phyloP scores from a whole-genome alignment of 1,140 invertebrate species.

The Dufourea novaeangliae region DNA sequence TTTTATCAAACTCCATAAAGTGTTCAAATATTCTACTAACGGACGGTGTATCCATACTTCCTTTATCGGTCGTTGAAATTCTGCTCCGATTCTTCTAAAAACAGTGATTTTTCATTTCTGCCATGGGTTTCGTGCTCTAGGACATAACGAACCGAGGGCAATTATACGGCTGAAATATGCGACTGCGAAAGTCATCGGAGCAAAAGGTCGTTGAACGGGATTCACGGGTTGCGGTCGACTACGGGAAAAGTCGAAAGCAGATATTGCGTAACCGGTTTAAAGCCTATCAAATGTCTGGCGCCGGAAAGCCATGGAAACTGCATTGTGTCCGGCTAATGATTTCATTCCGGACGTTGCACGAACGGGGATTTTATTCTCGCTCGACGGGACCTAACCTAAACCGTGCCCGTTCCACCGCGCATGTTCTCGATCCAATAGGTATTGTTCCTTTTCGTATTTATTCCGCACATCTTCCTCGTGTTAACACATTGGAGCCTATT shows the following conservation, averaged over 20 bases:
- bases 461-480: neutral
- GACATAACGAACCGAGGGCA: neutral
- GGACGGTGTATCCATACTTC: too few species aligned
- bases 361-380: slow-evolving; percentile 14
- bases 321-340: slow-evolving; percentile 38
- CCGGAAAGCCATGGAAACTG: neutral
- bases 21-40: too few species aligned
- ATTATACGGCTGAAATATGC: slow-evolving; percentile 1
- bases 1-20: too few species aligned
- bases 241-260: slow-evolving; percentile 14
- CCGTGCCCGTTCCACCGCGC: neutral
- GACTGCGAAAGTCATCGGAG: slow-evolving; percentile 18
- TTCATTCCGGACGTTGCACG: slow-evolving; percentile 5
- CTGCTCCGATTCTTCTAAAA: neutral
- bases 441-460: too few species aligned
- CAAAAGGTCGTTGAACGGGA: slow-evolving; percentile 16
- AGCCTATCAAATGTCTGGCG: slow-evolving; percentile 13
- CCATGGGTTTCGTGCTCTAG: neutral
- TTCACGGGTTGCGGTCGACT: slow-evolving; percentile 2
- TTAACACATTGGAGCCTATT: too few species aligned
- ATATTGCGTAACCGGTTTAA: slow-evolving; percentile 9
- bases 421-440: too few species aligned
- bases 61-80: too few species aligned
- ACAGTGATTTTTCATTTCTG: neutral
- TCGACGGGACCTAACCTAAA: too few species aligned